phyloP scores from a whole-genome alignment of 2,113 vertebrate species.

The Malurus alboscapulatus region DNA sequence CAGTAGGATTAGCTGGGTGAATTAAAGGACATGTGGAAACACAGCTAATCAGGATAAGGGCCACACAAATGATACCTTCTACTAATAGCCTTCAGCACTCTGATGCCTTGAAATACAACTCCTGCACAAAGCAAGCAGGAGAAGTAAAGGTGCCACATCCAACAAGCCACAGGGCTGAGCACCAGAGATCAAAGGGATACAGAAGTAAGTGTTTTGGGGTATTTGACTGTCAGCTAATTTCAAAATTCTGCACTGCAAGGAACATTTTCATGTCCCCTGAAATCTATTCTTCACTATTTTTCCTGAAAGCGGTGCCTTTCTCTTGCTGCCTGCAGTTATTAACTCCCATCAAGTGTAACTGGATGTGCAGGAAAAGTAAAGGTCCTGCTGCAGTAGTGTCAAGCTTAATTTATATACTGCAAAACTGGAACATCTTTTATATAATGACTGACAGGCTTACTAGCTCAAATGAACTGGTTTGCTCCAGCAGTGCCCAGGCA shows the following conservation, averaged over 20 bases:
- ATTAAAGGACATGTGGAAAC: conserved; percentile 26
- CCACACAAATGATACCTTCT: background rate
- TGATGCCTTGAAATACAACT: background rate
- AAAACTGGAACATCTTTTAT: conserved; percentile 30
- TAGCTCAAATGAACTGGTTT: background rate
- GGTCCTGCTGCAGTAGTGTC: conserved; percentile 16
- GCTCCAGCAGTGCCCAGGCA: background rate
- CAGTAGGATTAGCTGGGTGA: conserved; percentile 30
- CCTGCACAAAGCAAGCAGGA: background rate
- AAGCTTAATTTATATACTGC: conserved; percentile 26
- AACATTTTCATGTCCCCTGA: background rate
- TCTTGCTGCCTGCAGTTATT: conserved; percentile 22
- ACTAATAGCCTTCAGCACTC: background rate
- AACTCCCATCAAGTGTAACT: background rate
- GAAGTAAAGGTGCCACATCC: background rate
- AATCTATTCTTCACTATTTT: background rate
- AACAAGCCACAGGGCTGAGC: background rate
- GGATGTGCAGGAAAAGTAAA: background rate
- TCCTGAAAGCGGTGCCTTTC: conserved; percentile 10
- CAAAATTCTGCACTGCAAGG: background rate
- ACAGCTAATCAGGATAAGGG: conserved; percentile 3
- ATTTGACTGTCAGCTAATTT: conserved; percentile 16
- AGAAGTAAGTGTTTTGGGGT: background rate
- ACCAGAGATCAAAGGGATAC: conserved; percentile 2
- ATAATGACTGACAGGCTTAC: conserved; percentile 15